A percentile compares a stretch with the other conserved stretches of the same genome.
These are phyloP conservation scores for Intellagama lesueurii DNA, from an alignment of 2,797 vertebrate genomes.

Conservation along the genomic window DNA sequence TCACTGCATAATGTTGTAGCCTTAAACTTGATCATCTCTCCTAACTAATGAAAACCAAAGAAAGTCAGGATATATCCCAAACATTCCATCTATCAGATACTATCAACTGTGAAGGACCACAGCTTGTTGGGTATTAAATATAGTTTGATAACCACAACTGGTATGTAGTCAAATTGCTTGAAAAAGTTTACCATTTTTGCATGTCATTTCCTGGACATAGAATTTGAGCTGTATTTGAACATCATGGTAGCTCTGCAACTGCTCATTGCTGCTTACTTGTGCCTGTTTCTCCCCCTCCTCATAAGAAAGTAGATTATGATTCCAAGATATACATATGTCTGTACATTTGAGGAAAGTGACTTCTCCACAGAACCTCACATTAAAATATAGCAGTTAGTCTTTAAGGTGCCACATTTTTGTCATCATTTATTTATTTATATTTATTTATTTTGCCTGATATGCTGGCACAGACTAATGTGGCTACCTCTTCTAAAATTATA, in stretches of 20 bases:
- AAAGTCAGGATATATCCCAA: not conserved
- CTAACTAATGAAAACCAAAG: not conserved
- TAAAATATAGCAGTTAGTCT: too few relatives aligned
- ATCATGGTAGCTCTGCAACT: not conserved
- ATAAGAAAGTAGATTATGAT: too few relatives aligned
- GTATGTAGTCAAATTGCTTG: not conserved
- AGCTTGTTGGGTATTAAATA: not conserved
- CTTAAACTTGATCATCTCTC: not conserved
- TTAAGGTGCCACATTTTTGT: too few relatives aligned
- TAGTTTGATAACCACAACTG: not conserved
- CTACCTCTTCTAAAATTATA: too few relatives aligned
- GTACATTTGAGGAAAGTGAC: too few relatives aligned
- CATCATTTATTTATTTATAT: too few relatives aligned
- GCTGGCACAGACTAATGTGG: too few relatives aligned
- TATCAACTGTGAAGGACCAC: not conserved
- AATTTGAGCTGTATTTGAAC: not conserved
- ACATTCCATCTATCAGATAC: not conserved
- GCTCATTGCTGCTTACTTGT: not conserved
- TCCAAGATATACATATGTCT: too few relatives aligned
- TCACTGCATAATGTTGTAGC: not conserved
- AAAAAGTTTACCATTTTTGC: not conserved
- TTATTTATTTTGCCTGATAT: too few relatives aligned
- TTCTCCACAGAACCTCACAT: too few relatives aligned
- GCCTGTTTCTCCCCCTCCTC: not conserved
- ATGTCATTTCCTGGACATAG: not conserved